Evolutionary conservation across 2,888 invertebrate species (phyloP), one percentile per base, ranked within the genome.

Genomic region (Orchesella flavescens): DNA sequence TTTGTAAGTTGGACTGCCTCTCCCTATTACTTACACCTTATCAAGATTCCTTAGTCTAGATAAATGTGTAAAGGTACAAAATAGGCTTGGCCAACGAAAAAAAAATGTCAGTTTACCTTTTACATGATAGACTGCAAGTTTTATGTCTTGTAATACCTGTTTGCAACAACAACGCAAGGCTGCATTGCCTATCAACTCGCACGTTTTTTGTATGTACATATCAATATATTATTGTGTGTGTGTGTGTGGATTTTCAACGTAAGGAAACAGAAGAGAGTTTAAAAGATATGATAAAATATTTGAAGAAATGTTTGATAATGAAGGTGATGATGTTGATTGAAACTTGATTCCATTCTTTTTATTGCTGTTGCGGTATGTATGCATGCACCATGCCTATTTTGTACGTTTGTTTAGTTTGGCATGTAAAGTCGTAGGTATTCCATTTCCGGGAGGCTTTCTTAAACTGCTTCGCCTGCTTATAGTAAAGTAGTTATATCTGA

Each of bases 361-460:
- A 59, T 65, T 55, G 17, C 77, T 15, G 15, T 43, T 78, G 53
- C 23, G 34, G 49, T 66, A 49, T 75, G 69, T 44, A 19, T 46
- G 68, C 44, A 74, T 69, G 66, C 63, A 68, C 65, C 81, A 23
- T 65, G 44, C 43, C 49, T 72, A 49, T 24, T 73, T 63, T 46
- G 21, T 59, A 57, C n/a, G 46, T 59, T 53, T 49, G 49, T 69
- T 34, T 34, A 34, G 49, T 15, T 55, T 74, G 73, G 79, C 72
- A 81, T 65, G 49, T 34, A 34, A 34, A 34, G 3, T 34, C 34
- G 34, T 73, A 73, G 73, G 73, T 73, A 76, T 82, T 71, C 44
- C 82, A 76, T 82, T 82, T 82, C 82, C 82, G 82, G 82, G 82
- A 82, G 82, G 66, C 46, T 68, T 19, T 46, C 10, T 49, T 34